Base-by-base conservation (phyloP, 1,140 invertebrate species). In the Geopemphigus sp. region DNA sequence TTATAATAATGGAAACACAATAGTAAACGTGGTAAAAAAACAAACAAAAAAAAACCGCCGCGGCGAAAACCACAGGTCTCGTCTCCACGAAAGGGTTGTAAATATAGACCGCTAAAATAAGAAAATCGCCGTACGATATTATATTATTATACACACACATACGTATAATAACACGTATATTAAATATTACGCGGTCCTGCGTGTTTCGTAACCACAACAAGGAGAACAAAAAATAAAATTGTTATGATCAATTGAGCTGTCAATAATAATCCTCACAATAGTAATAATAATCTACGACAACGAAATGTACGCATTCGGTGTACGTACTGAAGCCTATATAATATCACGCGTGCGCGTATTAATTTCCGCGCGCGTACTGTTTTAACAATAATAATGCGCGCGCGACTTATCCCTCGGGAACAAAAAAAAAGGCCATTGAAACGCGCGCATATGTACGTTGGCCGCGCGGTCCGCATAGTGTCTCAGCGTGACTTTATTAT, bases 401-500 rank as follows among this genome's bases (percentile, higher is more conserved):
- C 11, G 39, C 24, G 45, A 45, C n/a, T 10, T 24, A 76, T 64
- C 63, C 63, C 70, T 61, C 26, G n/a, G 56, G 59, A 61, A 57
- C 53, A 57, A 73, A 73, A 32, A 26, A 54, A 54, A 29, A 73
- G 57, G 61, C 50, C 73, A 24, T 76, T 59, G 73, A 76, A 45
- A 32, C 10, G 17, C 22, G 1, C 47, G 19, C n/a, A 10, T 50
- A 50, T 50, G 12, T 45, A 45, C 11, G 39, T 11, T 5, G 5
- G 11, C 47, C 47, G 47, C 47, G 26, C 61, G 3, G 17, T 64
- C 29, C 29, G 29, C 17, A 17, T 24, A 5, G 29, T 45, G 14
- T 57, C 74, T 45, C 74, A 78, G 74, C 74, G 74, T 78, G 74
- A 78, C 45, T 78, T 78, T 63, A 53, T 72, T 72, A 53, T 72